These are phyloP conservation scores for Nysson spinosus DNA, from an alignment of 2,888 invertebrate species.

Conservation along the genomic window DNA sequence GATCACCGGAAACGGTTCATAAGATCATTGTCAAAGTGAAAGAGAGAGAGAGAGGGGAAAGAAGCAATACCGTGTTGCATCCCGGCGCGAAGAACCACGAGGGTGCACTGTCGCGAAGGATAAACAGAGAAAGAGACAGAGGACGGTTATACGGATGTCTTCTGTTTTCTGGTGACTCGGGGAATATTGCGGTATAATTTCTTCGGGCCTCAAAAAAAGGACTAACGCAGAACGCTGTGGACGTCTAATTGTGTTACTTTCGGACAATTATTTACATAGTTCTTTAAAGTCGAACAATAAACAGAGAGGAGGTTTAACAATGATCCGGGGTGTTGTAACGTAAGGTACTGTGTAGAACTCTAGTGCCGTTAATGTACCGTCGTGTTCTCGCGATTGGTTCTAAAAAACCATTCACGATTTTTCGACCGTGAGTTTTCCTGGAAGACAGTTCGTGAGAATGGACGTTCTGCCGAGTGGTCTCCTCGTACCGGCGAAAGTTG, in stretches of 20 bases:
- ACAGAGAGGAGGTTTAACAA: background rate
- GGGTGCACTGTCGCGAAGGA: conserved; percentile 17
- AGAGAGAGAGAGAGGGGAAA: conserved; percentile 11
- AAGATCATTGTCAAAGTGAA: background rate
- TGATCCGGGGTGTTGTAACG: conserved; percentile 7
- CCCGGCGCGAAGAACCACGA: conserved; percentile 3
- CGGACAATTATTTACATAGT: conserved; percentile 3
- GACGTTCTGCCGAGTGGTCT: conserved; percentile 67
- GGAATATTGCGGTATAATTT: background rate
- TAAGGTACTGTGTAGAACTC: conserved; percentile 1
- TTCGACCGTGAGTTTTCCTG: conserved; percentile 22
- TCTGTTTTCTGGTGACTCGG: conserved; percentile 31
- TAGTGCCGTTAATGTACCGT: conserved; percentile 5
- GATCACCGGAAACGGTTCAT: background rate
- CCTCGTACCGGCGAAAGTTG: conserved; percentile 67
- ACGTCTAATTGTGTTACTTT: background rate
- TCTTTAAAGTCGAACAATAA: background rate
- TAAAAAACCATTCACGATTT: conserved; percentile 17
- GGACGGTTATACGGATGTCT: conserved; percentile 21
- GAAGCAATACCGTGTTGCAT: background rate
- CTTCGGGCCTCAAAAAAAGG: no score
- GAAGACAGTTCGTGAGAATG: conserved; percentile 60
- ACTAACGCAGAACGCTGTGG: no score
- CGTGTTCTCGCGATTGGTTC: conserved; percentile 7
- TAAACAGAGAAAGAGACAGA: conserved; percentile 11